A percentile compares a stretch with the other conserved stretches of the same genome.
Evolutionary conservation across 2,113 vertebrate species (phyloP).

Genomic region (Maccullochella peelii): DNA sequence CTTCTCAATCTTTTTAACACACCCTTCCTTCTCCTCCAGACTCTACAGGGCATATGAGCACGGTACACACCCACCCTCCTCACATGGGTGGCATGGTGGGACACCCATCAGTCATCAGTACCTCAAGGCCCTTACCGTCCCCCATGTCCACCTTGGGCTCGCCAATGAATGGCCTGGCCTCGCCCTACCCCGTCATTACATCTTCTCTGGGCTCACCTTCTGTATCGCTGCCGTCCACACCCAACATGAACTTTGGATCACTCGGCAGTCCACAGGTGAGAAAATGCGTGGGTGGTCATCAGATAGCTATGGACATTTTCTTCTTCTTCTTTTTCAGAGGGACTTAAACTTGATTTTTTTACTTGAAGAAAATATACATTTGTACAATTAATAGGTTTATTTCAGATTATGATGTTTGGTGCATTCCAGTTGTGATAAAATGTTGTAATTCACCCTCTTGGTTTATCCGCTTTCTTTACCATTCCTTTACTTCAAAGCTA

Average conservation of each 20-base stretch:
- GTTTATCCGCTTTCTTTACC: background rate
- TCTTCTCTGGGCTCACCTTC: slow-evolving; percentile 83
- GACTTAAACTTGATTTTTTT: background rate
- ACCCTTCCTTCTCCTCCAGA: slow-evolving; percentile 66
- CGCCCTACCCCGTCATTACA: slow-evolving; percentile 86
- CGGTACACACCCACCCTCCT: slow-evolving; percentile 73
- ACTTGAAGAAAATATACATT: background rate
- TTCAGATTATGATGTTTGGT: background rate
- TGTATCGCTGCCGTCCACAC: slow-evolving; percentile 80
- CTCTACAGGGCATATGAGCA: slow-evolving; percentile 80
- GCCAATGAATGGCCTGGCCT: slow-evolving; percentile 83
- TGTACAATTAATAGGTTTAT: background rate
- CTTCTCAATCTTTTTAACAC: background rate
- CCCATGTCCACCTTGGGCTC: slow-evolving; percentile 80
- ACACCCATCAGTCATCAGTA: slow-evolving; percentile 85
- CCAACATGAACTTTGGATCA: slow-evolving; percentile 80
- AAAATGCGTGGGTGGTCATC: background rate
- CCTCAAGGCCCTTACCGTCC: slow-evolving; percentile 78
- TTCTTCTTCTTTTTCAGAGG: background rate
- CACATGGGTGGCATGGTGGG: slow-evolving; percentile 83
- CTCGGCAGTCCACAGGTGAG: slow-evolving; percentile 85
- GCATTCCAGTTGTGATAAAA: background rate
- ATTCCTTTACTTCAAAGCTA: background rate
- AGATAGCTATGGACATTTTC: background rate
- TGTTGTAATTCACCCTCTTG: background rate